Evolutionary conservation across 2,888 invertebrate genomes (phyloP), one percentile per base, ranked within the genome.

Genomic region (Gonocerus acuteangulatus): DNA sequence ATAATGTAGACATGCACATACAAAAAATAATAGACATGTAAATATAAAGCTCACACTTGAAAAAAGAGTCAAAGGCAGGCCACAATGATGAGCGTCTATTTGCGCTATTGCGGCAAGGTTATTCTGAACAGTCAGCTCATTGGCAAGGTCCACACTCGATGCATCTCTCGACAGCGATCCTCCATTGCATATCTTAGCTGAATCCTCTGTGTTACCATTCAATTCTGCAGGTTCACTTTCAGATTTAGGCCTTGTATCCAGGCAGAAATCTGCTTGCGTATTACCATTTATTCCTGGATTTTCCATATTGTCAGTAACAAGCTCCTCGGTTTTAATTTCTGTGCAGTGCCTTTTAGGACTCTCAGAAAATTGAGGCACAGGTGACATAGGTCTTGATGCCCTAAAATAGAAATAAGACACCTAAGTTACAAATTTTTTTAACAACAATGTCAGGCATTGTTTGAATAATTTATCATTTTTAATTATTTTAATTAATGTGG

Each of bases 1-100:
- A n/a, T n/a, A n/a, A n/a, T n/a, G n/a, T n/a, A n/a, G n/a, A n/a
- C n/a, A n/a, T n/a, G n/a, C n/a, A n/a, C n/a, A n/a, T n/a, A n/a
- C n/a, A n/a, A n/a, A n/a, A n/a, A n/a, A n/a, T n/a, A n/a, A n/a
- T n/a, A n/a, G n/a, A n/a, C n/a, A n/a, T n/a, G n/a, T 27, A 27
- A 27, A 27, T 9, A 27, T 27, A n/a, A n/a, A n/a, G 11, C 64
- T 62, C 57, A 68, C 68, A 56, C 69, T 65, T 39, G 62, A 62
- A 48, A 69, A 69, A 60, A 95, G 79, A 48, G 84, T 80, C 34
- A 96, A 76, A 0, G 96, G 97, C 69, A 95, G 84, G 11, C 95
- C 95, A 74, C 89, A 94, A 57, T 86, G 82, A 70, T 85, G 76
- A 59, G 82, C 80, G 72, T 82, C 82, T 61, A 87, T 76, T 69